phyloP scores from a whole-genome alignment of 2,113 vertebrate genomes.

The Periophthalmus modestus region DNA sequence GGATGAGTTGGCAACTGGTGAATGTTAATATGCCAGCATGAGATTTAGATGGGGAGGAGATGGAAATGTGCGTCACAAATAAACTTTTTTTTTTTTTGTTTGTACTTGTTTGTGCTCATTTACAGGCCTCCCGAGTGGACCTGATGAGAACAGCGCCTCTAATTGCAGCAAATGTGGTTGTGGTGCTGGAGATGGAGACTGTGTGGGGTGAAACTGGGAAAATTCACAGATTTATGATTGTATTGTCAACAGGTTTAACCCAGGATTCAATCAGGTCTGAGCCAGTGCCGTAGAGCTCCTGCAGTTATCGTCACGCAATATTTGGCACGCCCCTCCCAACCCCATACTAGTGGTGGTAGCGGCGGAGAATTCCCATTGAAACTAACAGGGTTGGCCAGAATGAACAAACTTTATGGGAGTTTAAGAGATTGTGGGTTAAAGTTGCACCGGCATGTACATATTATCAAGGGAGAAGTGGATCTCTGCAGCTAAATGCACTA shows the following conservation, averaged over 20 bases:
- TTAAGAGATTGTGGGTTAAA: too few relatives aligned
- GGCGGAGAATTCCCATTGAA: too few relatives aligned
- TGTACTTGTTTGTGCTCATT: constrained; percentile 43
- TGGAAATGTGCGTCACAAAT: constrained; percentile 39
- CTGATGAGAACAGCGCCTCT: constrained; percentile 40
- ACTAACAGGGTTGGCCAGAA: too few relatives aligned
- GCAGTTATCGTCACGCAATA: too few relatives aligned
- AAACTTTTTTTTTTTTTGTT: constrained; percentile 40
- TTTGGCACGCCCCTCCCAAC: too few relatives aligned
- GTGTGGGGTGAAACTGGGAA: constrained; percentile 33
- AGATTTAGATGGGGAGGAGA: constrained; percentile 56
- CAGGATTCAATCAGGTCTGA: not conserved
- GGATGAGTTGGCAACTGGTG: constrained; percentile 67
- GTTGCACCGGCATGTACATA: too few relatives aligned
- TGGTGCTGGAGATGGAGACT: constrained; percentile 16
- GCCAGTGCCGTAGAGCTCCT: not conserved
- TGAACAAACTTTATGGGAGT: too few relatives aligned
- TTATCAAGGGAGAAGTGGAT: too few relatives aligned
- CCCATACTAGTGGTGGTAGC: too few relatives aligned
- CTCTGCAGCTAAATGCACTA: too few relatives aligned
- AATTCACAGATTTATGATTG: not conserved
- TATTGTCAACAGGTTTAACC: not conserved
- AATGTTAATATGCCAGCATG: constrained; percentile 68
- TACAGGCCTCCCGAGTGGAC: constrained; percentile 44
- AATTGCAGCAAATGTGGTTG: constrained; percentile 47